Base-by-base conservation (phyloP, 2,888 invertebrate species). In the Sipha maydis region DNA sequence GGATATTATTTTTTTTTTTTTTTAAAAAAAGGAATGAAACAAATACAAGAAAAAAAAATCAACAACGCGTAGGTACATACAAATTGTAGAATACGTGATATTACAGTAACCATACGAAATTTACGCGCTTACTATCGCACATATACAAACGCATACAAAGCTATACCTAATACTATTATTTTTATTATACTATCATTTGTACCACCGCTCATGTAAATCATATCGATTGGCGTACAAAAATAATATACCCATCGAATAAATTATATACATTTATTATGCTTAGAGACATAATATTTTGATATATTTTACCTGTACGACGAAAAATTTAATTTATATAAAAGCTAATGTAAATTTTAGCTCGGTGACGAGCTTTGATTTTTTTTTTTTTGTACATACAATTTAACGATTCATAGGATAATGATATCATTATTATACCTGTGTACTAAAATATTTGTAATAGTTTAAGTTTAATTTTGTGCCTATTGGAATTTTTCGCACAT, bases 391-490 rank as follows among this genome's bases (percentile, higher is more conserved):
- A 48, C 48, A 48, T 48, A 48, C 0, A 11, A 48, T 14, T 48
- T 14, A 48, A 48, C 48, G 48, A 48, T 85, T 77, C 19, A 85
- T 85, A 85, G 11, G 7, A 31, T 5, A 31, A 71, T n/a, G n/a
- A n/a, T 41, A 21, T 28, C 1, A 48, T 48, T 1, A 48, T 48
- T 56, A 75, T 34, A 61, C 41, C 77, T 41, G 38, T 28, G 48
- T 28, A 48, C 28, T 31, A 41, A 71, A 54, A 41, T n/a, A 28
- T 28, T 48, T 41, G 69, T 56, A 75, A 71, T 71, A 56, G 34
- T 54, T 71, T 79, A 78, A 79, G 69, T 78, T 79, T 71, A n/a
- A 86, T 86, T 67, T 86, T 19, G 86, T 86, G 86, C 86, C 86
- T 80, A 21, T 56, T 85, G 85, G 71, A 84, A 84, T 76, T 84